Evolutionary conservation across 2,113 vertebrate species (phyloP).

Genomic region (Platysteira castanea): DNA sequence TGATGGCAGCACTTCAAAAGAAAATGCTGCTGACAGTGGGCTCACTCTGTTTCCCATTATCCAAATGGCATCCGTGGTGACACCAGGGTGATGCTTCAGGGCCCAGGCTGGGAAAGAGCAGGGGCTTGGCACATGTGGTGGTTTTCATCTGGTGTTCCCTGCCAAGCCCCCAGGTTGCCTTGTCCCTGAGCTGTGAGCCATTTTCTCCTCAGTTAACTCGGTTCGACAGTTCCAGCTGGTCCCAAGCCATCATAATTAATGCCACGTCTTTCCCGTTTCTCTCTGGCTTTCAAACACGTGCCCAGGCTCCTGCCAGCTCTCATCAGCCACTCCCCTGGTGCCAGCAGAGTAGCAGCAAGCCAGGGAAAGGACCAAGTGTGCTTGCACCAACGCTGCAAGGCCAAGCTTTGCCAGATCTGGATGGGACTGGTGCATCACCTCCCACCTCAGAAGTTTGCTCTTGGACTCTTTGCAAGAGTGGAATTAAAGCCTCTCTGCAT

Average conservation of each 20-base stretch:
- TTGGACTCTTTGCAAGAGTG: neutral
- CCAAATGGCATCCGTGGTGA: accelerated
- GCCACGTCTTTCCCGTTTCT: neutral
- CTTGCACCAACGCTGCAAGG: neutral
- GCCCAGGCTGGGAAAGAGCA: neutral
- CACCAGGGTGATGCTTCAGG: neutral
- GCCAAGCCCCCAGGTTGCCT: neutral
- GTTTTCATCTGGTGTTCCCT: neutral
- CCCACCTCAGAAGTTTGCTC: neutral
- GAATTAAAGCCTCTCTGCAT: neutral
- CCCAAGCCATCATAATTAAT: slow-evolving; percentile 24
- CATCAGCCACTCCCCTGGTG: neutral
- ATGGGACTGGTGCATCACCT: neutral
- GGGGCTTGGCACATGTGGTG: neutral
- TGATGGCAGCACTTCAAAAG: neutral
- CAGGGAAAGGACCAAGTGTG: neutral
- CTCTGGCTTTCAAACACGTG: neutral
- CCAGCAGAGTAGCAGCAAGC: neutral
- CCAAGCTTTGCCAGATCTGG: neutral
- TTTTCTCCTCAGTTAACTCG: slow-evolving; percentile 66
- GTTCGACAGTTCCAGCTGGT: slow-evolving; percentile 43
- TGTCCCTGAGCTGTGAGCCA: neutral
- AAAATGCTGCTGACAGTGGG: neutral
- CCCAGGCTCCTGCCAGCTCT: neutral
- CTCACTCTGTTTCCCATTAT: neutral